phyloP scores from a whole-genome alignment of 1,140 invertebrate genomes.

The Nasonia vitripennis region DNA sequence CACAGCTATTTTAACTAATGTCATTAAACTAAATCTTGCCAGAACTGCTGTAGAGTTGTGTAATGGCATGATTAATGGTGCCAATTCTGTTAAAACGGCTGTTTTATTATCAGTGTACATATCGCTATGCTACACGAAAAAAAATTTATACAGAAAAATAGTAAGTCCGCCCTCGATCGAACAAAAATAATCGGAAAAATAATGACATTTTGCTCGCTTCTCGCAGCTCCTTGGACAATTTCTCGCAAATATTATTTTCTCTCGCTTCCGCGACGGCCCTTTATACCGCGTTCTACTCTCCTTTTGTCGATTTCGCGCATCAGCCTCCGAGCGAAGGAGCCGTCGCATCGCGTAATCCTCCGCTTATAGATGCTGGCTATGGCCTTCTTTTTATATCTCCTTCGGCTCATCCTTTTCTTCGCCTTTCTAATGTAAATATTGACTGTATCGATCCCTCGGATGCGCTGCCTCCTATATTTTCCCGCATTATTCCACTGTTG shows the following conservation, averaged over 20 bases:
- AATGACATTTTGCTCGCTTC: background rate
- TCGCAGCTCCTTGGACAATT: background rate
- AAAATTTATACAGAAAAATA: background rate
- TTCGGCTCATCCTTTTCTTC: background rate
- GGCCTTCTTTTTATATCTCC: background rate
- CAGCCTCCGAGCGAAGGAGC: background rate
- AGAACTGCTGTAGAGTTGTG: too few species aligned
- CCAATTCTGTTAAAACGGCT: too few species aligned
- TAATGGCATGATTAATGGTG: too few species aligned
- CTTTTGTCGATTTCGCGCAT: background rate
- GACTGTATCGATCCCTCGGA: background rate
- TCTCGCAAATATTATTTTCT: background rate
- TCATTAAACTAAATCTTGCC: too few species aligned
- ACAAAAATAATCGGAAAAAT: background rate
- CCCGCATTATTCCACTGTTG: background rate
- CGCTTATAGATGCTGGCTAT: background rate
- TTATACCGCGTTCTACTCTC: background rate
- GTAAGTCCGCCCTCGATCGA: background rate
- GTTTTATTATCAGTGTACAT: too few species aligned
- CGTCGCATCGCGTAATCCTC: background rate
- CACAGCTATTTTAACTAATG: too few species aligned
- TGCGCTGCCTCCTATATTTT: background rate
- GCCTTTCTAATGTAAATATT: conserved; percentile 20
- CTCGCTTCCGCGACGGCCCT: background rate
- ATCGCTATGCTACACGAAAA: too few species aligned